Percentiles rank a stretch among this genome's conserved stretches.
Evolutionary conservation across 2,113 vertebrate genomes (phyloP).

Genomic region (Pteronura brasiliensis): DNA sequence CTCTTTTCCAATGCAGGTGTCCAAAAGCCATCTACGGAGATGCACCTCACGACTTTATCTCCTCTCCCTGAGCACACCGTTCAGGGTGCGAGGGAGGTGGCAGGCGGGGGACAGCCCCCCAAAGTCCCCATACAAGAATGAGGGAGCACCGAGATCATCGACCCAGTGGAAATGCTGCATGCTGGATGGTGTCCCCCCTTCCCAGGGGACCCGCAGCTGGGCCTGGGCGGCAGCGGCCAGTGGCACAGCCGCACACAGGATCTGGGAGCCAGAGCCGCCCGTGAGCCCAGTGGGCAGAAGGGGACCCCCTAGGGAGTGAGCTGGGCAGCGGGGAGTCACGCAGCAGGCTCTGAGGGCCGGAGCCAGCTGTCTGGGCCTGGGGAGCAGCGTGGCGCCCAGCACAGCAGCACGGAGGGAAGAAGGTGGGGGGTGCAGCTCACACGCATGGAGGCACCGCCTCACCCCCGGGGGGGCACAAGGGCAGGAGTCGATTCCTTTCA

Average conservation of each 20-base stretch:
- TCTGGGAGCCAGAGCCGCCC: not conserved
- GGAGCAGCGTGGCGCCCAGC: not conserved
- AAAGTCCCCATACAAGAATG: not conserved
- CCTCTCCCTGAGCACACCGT: not conserved
- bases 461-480: not conserved
- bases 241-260: not conserved
- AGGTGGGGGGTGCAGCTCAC: not conserved
- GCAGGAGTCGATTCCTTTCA: not conserved
- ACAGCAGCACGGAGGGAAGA: accelerated
- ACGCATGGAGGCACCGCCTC: accelerated
- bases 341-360: not conserved
- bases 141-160: not conserved
- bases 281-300: not conserved
- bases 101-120: not conserved
- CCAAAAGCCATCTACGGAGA: not conserved
- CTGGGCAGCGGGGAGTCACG: not conserved
- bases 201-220: not conserved
- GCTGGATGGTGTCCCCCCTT: not conserved
- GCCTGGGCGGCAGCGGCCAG: not conserved
- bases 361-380: not conserved
- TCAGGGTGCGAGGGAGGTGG: not conserved
- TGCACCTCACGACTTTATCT: not conserved
- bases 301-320: not conserved
- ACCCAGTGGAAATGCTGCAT: not conserved
- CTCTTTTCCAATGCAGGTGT: not conserved